Percentiles rank a stretch among this genome's conserved stretches.
These are phyloP conservation scores for Phyllopteryx taeniolatus DNA, from an alignment of 2,113 vertebrate genomes.

Conservation along the genomic window DNA sequence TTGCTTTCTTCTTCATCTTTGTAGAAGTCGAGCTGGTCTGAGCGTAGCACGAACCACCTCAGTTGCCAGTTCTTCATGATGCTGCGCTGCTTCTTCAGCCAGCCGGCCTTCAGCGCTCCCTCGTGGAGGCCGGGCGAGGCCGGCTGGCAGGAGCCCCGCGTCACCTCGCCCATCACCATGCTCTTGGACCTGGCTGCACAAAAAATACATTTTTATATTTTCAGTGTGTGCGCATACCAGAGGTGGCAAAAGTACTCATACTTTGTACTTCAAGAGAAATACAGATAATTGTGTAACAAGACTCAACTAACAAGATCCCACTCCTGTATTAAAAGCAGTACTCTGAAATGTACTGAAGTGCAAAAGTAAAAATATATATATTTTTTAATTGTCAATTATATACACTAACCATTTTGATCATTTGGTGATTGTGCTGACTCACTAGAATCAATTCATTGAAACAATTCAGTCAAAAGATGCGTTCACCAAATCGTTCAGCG, in stretches of 20 bases:
- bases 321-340: too few species aligned
- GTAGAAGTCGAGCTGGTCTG: conserved; percentile 89
- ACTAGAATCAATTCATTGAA: too few species aligned
- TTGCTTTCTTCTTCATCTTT: conserved; percentile 93
- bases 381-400: too few species aligned
- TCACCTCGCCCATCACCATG: conserved; percentile 92
- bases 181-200: conserved; percentile 87
- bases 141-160: conserved; percentile 61
- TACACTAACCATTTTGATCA: too few species aligned
- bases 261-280: too few species aligned
- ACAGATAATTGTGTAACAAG: too few species aligned
- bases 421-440: too few species aligned
- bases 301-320: too few species aligned
- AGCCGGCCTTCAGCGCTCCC: conserved; percentile 85
- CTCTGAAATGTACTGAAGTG: too few species aligned
- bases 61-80: conserved; percentile 97
- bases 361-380: too few species aligned
- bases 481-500: too few species aligned
- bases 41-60: conserved; percentile 88
- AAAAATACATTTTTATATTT: not conserved
- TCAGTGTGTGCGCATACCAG: not conserved
- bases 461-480: too few species aligned
- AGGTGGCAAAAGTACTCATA: not conserved
- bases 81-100: conserved; percentile 91
- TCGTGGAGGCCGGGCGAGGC: conserved; percentile 77